Base-by-base conservation (phyloP, 2,888 invertebrate genomes). In the Troides aeacus region DNA sequence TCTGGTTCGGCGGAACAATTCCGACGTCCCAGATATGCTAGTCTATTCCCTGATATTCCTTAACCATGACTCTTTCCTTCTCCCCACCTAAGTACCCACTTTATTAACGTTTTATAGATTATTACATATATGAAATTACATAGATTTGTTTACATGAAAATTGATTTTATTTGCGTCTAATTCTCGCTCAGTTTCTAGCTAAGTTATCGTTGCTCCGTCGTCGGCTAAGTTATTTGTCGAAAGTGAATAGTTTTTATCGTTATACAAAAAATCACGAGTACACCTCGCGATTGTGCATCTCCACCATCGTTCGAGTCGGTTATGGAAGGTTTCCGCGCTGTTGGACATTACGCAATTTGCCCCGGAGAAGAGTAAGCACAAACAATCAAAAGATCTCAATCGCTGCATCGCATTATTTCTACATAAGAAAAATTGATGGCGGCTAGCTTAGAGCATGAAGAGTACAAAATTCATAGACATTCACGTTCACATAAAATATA, bases 301-400 rank as follows among this genome's bases (percentile, higher is more conserved):
- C 50, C 50, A 50, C 50, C 50, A 18, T 50, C 50, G 3, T 50
- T 50, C 50, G 50, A 50, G n/a, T 46, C 62, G 24, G 59, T 42
- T 58, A 58, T 39, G 39, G 57, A 46, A 57, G 7, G 42, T 66
- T 53, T 24, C 50, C 61, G 61, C 61, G 30, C 61, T 61, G 66
- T 60, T 61, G 53, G 53, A 39, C 10, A 50, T 61, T 66, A 36
- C 66, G 61, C 53, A 66, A 66, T 66, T 66, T 60, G 66, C 66
- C 66, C 17, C 36, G 15, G 21, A 61, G 53, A 66, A 59, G 64
- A 58, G 46, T 59, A 46, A 64, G 50, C 66, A 36, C 30, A 57
- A 46, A 64, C 53, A 61, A 53, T 50, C 46, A 53, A 50, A 59
- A 61, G 66, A 66, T 67, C 62, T n/a, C 57, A 62, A 67, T 67